Percentiles rank a stretch among this genome's conserved stretches.
These are phyloP conservation scores for Prinia subflava DNA, from an alignment of 2,113 vertebrate genomes.

Conservation along the genomic window DNA sequence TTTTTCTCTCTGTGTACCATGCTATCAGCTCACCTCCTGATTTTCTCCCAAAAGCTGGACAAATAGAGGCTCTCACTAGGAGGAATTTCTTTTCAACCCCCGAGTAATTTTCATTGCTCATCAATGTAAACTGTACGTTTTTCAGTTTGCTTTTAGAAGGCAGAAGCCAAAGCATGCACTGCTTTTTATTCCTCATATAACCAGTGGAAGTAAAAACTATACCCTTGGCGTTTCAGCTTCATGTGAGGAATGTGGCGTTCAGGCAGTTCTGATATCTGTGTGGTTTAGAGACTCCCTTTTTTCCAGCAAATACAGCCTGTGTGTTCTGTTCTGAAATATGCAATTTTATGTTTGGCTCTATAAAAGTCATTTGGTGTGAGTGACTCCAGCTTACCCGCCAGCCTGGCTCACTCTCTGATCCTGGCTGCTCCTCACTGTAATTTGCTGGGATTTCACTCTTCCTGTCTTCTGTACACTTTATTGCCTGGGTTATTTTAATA, in stretches of 20 bases:
- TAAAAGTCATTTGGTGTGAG: background rate
- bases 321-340: background rate
- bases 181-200: background rate
- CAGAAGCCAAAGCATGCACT: rapidly evolving
- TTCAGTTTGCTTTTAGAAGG: background rate
- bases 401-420: background rate
- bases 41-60: background rate
- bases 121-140: background rate
- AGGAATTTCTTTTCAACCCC: background rate
- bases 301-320: background rate
- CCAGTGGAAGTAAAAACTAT: background rate
- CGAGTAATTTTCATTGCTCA: background rate
- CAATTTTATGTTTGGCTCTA: background rate
- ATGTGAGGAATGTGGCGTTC: background rate
- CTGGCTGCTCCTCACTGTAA: background rate
- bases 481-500: background rate
- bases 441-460: background rate
- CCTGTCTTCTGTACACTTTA: background rate
- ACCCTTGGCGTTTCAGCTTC: background rate
- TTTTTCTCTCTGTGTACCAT: background rate
- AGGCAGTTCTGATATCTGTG: background rate
- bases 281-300: background rate
- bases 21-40: background rate
- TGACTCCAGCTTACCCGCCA: background rate
- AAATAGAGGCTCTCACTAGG: background rate